Conservation (phyloP, 2,113 vertebrate species). For the Microcebus ravelobensis region DNA sequence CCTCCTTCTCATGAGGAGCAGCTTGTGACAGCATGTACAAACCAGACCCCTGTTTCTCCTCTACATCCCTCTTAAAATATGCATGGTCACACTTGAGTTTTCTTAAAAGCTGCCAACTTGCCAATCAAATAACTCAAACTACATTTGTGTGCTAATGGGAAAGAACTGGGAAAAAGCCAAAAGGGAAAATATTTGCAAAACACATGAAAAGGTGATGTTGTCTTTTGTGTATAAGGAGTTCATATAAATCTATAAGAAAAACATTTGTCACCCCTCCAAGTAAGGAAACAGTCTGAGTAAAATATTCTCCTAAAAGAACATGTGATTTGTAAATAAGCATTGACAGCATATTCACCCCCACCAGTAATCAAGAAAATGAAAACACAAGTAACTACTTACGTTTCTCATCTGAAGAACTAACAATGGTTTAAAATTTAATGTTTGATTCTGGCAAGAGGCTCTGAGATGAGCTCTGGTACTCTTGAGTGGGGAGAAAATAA, state of each 20-base stretch:
- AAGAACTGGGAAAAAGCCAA: background rate
- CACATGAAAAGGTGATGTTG: background rate
- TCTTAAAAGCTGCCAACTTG: conserved; percentile 1
- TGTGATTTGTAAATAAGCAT: background rate
- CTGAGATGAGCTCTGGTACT: background rate
- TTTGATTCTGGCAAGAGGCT: background rate
- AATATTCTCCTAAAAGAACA: background rate
- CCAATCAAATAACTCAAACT: conserved; percentile 1
- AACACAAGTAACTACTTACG: background rate
- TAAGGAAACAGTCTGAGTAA: background rate
- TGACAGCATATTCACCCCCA: background rate
- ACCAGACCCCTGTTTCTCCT: background rate
- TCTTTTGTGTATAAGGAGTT: background rate
- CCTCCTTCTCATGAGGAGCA: background rate
- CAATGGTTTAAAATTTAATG: background rate
- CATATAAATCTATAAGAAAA: conserved; percentile 37
- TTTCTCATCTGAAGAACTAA: background rate
- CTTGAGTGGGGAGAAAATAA: background rate
- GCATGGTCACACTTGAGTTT: background rate
- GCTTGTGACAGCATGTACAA: background rate
- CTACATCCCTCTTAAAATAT: background rate
- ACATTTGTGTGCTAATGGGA: background rate
- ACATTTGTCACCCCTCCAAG: background rate
- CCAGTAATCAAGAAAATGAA: conserved; percentile 27
- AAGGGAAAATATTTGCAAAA: background rate